A percentile compares a stretch with the other conserved stretches of the same genome.
Conservation (phyloP, 2,113 vertebrate genomes). For the Oryzias curvinotus region DNA sequence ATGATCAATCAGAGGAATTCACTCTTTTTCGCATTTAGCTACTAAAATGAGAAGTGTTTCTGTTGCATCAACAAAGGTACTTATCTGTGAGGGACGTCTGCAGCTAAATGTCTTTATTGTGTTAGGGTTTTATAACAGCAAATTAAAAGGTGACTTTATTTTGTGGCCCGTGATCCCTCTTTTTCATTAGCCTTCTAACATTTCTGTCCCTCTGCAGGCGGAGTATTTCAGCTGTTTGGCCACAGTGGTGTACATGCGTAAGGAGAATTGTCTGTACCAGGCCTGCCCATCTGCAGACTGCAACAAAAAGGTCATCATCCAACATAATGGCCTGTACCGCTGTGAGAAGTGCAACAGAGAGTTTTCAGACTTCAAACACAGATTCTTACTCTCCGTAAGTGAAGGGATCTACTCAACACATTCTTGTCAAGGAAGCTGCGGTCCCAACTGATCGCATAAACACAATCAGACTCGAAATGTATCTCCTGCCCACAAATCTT, state of each 20-base stretch:
- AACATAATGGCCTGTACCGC: constrained; percentile 86
- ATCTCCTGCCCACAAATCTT: constrained; percentile 17
- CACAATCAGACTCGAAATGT: constrained; percentile 16
- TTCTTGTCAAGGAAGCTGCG: constrained; percentile 1
- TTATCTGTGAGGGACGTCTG: too few species aligned
- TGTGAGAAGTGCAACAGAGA: constrained; percentile 89
- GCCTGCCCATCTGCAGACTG: constrained; percentile 88
- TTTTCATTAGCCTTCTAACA: constrained; percentile 23
- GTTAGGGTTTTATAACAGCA: too few species aligned
- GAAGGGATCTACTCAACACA: not conserved
- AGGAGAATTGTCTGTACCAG: constrained; percentile 91
- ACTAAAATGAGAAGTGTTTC: too few species aligned
- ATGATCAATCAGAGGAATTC: too few species aligned
- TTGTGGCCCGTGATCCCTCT: constrained; percentile 16
- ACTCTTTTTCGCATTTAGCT: too few species aligned
- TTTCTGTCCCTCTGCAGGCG: constrained; percentile 68
- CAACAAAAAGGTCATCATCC: constrained; percentile 91
- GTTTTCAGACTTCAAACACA: constrained; percentile 88
- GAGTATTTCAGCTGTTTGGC: constrained; percentile 90
- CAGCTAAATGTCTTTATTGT: too few species aligned
- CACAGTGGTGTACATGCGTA: constrained; percentile 83
- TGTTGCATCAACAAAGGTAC: too few species aligned
- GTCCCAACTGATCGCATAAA: not conserved
- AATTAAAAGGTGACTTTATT: constrained; percentile 15
- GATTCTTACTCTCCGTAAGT: constrained; percentile 88